phyloP scores from a whole-genome alignment of 2,113 vertebrate species.

The Salvelinus namaycush region DNA sequence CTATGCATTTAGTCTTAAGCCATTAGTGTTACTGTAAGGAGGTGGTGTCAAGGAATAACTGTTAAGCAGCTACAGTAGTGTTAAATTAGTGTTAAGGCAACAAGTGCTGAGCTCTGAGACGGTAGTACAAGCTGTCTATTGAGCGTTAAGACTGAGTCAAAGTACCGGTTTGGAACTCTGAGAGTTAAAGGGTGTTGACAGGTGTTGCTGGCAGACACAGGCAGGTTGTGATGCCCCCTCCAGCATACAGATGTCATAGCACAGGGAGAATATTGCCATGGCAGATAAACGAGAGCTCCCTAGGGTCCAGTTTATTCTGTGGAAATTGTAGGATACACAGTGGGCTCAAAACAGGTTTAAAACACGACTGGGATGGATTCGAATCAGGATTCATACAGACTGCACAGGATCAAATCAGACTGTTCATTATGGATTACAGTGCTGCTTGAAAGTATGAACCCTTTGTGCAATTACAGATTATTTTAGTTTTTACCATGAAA shows the following conservation, averaged over 20 bases:
- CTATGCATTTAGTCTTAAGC: too few relatives aligned
- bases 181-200: constrained; percentile 37
- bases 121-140: too few relatives aligned
- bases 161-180: not conserved
- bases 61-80: too few relatives aligned
- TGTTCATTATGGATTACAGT: too few relatives aligned
- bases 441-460: too few relatives aligned
- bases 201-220: constrained; percentile 44
- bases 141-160: too few relatives aligned
- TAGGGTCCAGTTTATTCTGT: constrained; percentile 6
- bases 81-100: too few relatives aligned
- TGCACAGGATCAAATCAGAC: not conserved
- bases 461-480: too few relatives aligned
- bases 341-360: constrained; percentile 3
- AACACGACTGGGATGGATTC: not conserved
- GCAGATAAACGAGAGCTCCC: constrained; percentile 26
- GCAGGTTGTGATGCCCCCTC: constrained; percentile 21
- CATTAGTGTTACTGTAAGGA: too few relatives aligned
- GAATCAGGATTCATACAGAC: not conserved
- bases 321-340: constrained; percentile 15
- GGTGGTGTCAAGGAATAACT: too few relatives aligned
- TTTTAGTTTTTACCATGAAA: too few relatives aligned
- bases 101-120: too few relatives aligned
- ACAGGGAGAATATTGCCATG: constrained; percentile 9
- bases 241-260: constrained; percentile 31